Evolutionary conservation across 2,113 vertebrate genomes (phyloP).

Genomic region (Rhizomys pruinosus): DNA sequence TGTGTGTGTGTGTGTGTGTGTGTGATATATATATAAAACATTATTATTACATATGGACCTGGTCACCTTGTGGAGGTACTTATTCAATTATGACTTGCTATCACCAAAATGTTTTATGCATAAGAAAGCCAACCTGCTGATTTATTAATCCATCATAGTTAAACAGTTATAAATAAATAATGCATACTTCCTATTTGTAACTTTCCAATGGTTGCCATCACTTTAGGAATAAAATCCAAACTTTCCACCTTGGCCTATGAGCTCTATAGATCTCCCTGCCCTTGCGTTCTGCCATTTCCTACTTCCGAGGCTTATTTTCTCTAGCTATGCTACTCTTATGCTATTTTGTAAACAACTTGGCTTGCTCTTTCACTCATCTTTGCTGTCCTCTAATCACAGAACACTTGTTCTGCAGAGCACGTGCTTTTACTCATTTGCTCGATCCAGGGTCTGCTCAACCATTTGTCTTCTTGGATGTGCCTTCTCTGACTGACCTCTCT

Average conservation of each 20-base stretch:
- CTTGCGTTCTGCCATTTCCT: not conserved
- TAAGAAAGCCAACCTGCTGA: not conserved
- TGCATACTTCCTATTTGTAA: not conserved
- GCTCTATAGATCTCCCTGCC: not conserved
- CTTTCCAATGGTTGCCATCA: not conserved
- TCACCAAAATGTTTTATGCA: not conserved
- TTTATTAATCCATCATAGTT: not conserved
- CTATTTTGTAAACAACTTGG: not conserved
- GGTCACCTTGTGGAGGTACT: not conserved
- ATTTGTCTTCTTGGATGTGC: not conserved
- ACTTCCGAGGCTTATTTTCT: not conserved
- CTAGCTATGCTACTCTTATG: not conserved
- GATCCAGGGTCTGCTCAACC: not conserved
- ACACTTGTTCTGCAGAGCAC: no score
- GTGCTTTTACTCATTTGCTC: not conserved
- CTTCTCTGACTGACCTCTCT: not conserved
- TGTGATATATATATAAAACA: no score
- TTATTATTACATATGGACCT: no score
- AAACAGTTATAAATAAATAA: not conserved
- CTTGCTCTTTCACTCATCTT: no score
- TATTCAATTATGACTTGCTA: not conserved
- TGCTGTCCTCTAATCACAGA: not conserved
- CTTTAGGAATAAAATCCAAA: slow-evolving; percentile 18
- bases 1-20: no score
- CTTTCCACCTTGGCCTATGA: not conserved